Base-by-base conservation (phyloP, 2,113 vertebrate genomes). In the Megaleporinus macrocephalus region DNA sequence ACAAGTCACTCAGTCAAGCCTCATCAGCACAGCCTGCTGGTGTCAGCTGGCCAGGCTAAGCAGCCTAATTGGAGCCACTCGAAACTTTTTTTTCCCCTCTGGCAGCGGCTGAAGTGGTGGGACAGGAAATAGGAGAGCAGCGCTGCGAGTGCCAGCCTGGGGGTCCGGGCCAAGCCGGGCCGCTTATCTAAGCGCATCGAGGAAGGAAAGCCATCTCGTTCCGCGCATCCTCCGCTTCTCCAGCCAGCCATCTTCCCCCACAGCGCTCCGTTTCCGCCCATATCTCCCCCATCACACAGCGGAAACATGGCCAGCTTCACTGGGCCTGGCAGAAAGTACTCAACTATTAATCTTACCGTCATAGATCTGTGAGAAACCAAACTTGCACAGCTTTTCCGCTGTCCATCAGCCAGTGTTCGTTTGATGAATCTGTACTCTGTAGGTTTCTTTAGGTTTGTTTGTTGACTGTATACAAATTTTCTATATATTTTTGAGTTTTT, bases 171-270 rank as follows among this genome's bases (percentile, higher is more conserved):
- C 41, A 81, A 84, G 78, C 29, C 47, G 18, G 71, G 73, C 57
- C 5, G 61, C 63, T 89, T 87, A 87, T 84, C 82, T 84, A 59
- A 79, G n/a, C 53, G 13, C 71, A 70, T 85, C 47, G 82, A 90
- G 90, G 92, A 92, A 94, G 89, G 89, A 91, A 93, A 91, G 76
- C 80, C 89, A 74, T 90, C 91, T 92, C 86, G 89, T 87, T 91
- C 86, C 47, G 80, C 82, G 87, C 88, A 76, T 85, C 88, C 88
- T 89, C 87, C 86, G 73, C 30, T 44, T 74, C 68, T 78, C 77
- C 62, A 63, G 57, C 27, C 83, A 66, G 33, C 69, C 70, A 47
- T 79, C 83, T 82, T 81, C 71, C 77, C 78, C 80, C 83, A 70
- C 79, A 57, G 47, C 15, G 59, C 44, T 83, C 61, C 10, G 33